Percentiles rank a stretch among this genome's conserved stretches.
Evolutionary conservation across 2,888 invertebrate species (phyloP).

Genomic region (Octodonta nipae): DNA sequence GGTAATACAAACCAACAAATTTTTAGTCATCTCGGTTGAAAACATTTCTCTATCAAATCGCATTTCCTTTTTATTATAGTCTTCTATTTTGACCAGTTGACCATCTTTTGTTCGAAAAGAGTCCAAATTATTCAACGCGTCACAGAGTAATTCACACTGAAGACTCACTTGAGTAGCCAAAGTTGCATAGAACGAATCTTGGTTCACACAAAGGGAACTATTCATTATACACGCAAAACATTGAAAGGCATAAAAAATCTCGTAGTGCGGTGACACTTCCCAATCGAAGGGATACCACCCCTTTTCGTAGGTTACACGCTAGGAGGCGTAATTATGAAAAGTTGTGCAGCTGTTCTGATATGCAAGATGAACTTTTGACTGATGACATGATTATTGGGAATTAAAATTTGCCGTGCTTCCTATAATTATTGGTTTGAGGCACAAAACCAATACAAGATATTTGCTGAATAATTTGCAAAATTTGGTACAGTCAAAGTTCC

Average conservation of each 20-base stretch:
- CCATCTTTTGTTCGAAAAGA: background rate
- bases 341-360: no score
- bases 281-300: constrained; percentile 3
- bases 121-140: background rate
- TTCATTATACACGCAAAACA: background rate
- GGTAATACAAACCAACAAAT: constrained; percentile 1
- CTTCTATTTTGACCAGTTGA: background rate
- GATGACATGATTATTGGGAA: no score
- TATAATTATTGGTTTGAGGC: no score
- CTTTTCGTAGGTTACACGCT: background rate
- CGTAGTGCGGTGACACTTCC: background rate
- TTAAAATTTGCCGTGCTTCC: no score
- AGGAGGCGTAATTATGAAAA: no score
- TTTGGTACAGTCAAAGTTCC: no score
- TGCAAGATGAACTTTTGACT: no score
- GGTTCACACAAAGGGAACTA: background rate
- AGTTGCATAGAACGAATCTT: constrained; percentile 1
- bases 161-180: constrained; percentile 2
- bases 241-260: background rate
- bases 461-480: no score
- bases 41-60: background rate
- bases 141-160: constrained; percentile 2
- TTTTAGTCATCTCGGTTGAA: constrained; percentile 1
- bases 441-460: no score
- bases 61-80: background rate